These are phyloP conservation scores for Anisognathus igniventris DNA, from an alignment of 2,797 vertebrate species.

Conservation along the genomic window DNA sequence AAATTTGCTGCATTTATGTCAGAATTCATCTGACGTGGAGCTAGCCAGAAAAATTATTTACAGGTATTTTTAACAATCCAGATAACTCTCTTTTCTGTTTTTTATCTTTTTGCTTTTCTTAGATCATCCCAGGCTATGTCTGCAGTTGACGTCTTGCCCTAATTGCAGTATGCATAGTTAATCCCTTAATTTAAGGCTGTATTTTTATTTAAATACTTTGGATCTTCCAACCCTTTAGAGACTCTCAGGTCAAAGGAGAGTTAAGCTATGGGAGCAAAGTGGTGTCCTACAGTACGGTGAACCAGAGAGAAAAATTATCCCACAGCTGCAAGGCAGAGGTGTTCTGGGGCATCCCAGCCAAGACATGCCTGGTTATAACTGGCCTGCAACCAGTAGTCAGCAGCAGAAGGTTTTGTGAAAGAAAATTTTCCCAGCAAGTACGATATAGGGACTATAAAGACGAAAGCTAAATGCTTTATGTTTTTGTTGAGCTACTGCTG, in stretches of 20 bases:
- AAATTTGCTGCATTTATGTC: slow-evolving; percentile 85
- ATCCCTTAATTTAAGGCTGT: background rate
- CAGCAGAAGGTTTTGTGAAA: background rate
- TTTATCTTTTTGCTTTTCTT: background rate
- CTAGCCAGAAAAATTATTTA: slow-evolving; percentile 83
- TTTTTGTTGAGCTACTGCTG: background rate
- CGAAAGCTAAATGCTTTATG: background rate
- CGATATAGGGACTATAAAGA: too few relatives aligned
- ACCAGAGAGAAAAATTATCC: background rate
- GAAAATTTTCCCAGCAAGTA: background rate
- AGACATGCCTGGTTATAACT: background rate
- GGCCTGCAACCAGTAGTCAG: background rate
- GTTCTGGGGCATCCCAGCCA: background rate
- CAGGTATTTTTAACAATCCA: slow-evolving; percentile 74
- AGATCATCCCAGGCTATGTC: background rate
- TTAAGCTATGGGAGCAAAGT: background rate
- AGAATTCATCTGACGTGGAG: slow-evolving; percentile 80
- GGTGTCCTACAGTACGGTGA: background rate
- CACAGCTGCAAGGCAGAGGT: background rate
- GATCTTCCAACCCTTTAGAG: background rate
- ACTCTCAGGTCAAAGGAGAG: background rate
- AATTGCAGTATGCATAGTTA: background rate
- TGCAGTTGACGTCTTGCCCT: background rate
- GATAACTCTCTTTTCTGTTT: background rate
- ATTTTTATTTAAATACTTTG: background rate